Percentiles rank a stretch among this genome's conserved stretches.
Evolutionary conservation across 2,113 vertebrate genomes (phyloP).

Genomic region (Ursus arctos): DNA sequence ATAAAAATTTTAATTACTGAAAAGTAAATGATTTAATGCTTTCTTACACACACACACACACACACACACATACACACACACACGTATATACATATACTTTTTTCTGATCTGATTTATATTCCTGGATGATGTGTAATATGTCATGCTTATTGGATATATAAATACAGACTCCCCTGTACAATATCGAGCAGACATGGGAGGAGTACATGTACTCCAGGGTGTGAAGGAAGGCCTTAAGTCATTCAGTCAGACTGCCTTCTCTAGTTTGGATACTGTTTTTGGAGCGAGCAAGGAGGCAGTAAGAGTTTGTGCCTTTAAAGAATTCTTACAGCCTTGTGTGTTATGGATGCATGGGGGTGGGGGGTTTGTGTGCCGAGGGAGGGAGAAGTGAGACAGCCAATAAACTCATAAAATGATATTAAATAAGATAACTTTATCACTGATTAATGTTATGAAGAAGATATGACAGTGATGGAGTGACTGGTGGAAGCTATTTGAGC

Average conservation of each 20-base stretch:
- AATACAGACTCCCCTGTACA: neutral
- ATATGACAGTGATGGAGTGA: neutral
- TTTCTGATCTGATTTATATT: slow-evolving; percentile 11
- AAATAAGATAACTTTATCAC: neutral
- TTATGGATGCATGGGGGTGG: neutral
- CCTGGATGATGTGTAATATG: neutral
- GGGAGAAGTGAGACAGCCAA: neutral
- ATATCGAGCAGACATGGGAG: neutral
- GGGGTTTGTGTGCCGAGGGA: neutral
- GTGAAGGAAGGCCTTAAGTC: neutral
- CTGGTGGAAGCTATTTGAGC: neutral
- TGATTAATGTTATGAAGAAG: neutral
- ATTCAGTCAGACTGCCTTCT: neutral
- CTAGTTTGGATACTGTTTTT: neutral
- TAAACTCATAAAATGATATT: neutral
- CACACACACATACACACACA: neutral
- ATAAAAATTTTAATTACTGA: slow-evolving; percentile 79
- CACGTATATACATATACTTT: neutral
- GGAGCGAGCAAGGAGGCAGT: neutral
- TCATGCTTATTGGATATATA: neutral
- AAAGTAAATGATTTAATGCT: slow-evolving; percentile 64
- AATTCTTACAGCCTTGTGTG: neutral
- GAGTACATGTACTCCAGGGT: too few species aligned
- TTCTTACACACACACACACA: neutral
- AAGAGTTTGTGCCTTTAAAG: neutral